Base-by-base conservation (phyloP, 2,797 vertebrate species). In the Oreochromis mossambicus region DNA sequence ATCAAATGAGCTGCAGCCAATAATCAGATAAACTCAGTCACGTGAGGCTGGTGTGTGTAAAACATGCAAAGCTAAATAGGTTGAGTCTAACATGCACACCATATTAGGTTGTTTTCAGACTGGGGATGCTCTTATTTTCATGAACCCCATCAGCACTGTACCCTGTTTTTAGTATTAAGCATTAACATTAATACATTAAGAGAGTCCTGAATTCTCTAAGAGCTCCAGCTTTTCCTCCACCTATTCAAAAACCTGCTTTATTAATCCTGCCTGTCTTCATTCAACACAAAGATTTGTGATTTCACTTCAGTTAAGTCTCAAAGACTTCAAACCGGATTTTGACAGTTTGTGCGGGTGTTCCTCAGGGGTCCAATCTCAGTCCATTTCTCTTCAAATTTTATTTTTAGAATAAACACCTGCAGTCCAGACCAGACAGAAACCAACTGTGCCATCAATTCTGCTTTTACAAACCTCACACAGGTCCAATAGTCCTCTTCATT, bases 1-100 rank as follows among this genome's bases (percentile, higher is more conserved):
- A 70, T 85, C 77, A 89, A 76, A 84, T n/a, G 24, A 80, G 73
- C 36, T 51, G 55, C 63, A 43, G 43, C 19, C 7, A 38, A 14
- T 48, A 36, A 32, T 13, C 50, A 36, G 46, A 80, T 43, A 24
- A 81, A 66, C 2, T 14, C 29, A 12, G 29, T 43, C 51, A 8
- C 1, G 5, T 14, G 15, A 8, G 26, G 41, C 26, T 68, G 41
- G n/a, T 75, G 41, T 36, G 24, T 15, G 32, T 38, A 19, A 68
- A 46, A 58, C 43, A 81, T 79, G 84, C 79, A 86, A 77, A 56
- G 13, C 3, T 26, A 32, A 50, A 51, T 8, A 3, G 46, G 10
- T 19, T 0, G 1, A 32, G 17, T 75, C 46, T 32, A 29, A 73
- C 9, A 13, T 32, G 26, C 24, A 50, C 43, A 13, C 26, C 7